A percentile compares a stretch with the other conserved stretches of the same genome.
Conservation (phyloP, 2,113 vertebrate species). For the Muntiacus reevesi region DNA sequence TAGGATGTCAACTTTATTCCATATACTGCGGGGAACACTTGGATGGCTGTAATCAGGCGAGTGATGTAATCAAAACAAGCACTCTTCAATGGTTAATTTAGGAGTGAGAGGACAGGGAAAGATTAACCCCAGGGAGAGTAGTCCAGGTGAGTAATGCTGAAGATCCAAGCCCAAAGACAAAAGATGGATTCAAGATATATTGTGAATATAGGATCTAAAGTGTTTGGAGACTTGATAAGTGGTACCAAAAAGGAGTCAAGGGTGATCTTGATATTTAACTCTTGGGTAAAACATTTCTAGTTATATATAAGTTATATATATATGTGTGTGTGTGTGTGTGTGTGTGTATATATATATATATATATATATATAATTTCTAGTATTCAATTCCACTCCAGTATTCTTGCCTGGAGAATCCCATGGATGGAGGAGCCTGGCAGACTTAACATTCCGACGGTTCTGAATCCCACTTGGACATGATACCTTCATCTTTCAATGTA, state of each 20-base stretch:
- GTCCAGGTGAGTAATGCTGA: background rate
- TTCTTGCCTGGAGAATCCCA: background rate
- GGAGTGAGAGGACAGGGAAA: background rate
- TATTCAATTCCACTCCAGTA: background rate
- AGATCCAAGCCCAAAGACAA: background rate
- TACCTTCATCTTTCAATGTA: background rate
- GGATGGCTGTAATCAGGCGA: background rate
- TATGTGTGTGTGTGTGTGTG: accelerated
- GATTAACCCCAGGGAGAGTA: background rate
- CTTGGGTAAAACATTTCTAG: background rate
- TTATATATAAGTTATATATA: accelerated
- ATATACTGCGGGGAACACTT: background rate
- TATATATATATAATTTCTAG: background rate
- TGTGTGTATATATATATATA: accelerated
- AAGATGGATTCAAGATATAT: background rate
- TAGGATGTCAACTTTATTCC: background rate
- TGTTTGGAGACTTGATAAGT: background rate
- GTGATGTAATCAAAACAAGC: background rate
- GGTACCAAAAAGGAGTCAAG: background rate
- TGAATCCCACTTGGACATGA: background rate
- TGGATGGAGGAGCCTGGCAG: background rate
- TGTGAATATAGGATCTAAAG: background rate
- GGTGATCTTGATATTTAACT: background rate
- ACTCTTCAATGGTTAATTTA: background rate
- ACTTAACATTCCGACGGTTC: background rate